Evolutionary conservation across 1,140 invertebrate genomes (phyloP).

Genomic region (Ceratosolen solmsi): DNA sequence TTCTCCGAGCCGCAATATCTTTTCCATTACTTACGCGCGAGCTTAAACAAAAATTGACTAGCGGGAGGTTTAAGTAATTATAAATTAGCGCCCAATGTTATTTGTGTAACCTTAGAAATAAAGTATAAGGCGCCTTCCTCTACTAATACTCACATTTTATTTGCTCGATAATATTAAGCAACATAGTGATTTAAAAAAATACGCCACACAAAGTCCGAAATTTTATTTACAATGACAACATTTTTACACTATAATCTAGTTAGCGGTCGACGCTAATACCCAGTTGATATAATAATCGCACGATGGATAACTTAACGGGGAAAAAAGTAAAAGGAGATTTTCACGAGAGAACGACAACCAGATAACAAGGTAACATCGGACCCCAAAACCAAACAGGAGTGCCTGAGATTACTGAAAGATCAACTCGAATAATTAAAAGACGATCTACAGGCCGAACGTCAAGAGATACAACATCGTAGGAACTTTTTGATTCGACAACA

Average conservation of each 20-base stretch:
- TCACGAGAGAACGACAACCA: conserved; percentile 1
- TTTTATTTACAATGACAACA: too few species aligned
- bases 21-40: not conserved
- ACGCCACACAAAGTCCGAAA: too few species aligned
- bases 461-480: not conserved
- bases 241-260: not conserved
- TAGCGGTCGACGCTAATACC: not conserved
- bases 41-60: not conserved
- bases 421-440: conserved; percentile 19
- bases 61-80: not conserved
- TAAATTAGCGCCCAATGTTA: not conserved
- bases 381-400: not conserved
- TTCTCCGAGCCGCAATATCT: not conserved
- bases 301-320: not conserved
- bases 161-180: too few species aligned
- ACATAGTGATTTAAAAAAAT: too few species aligned
- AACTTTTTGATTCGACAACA: conserved; percentile 1
- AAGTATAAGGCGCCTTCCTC: too few species aligned
- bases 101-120: not conserved
- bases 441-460: not conserved
- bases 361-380: not conserved
- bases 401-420: conserved; percentile 11
- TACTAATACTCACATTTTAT: too few species aligned
- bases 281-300: not conserved
- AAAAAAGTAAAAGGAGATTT: not conserved